phyloP scores from a whole-genome alignment of 2,113 vertebrate genomes.

The Amia ocellicauda region DNA sequence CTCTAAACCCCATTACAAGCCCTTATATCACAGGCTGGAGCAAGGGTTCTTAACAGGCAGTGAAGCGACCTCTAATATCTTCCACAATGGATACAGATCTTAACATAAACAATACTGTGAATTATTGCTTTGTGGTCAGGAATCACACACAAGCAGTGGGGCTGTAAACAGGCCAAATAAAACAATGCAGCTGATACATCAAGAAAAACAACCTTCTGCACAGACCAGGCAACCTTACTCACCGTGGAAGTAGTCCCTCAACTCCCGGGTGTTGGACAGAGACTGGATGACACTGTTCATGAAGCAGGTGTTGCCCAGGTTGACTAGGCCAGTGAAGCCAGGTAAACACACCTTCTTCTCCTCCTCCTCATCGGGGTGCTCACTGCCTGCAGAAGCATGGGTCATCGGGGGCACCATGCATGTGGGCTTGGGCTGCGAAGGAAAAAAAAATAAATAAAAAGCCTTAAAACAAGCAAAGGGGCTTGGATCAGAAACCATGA shows the following conservation, averaged over 20 bases:
- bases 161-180: no score
- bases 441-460: constrained; percentile 6
- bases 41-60: no score
- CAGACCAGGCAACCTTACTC: constrained; percentile 31
- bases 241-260: constrained; percentile 97
- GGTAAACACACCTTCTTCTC: constrained; percentile 94
- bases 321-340: constrained; percentile 92
- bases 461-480: no score
- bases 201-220: no score
- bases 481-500: not conserved
- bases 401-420: constrained; percentile 98
- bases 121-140: no score
- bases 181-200: no score
- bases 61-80: no score
- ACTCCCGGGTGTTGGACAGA: constrained; percentile 93
- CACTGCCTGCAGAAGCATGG: constrained; percentile 74
- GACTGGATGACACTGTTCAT: constrained; percentile 99
- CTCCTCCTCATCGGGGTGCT: constrained; percentile 84
- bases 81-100: no score
- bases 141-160: no score
- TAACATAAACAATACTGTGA: no score
- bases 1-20: no score
- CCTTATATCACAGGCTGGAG: no score
- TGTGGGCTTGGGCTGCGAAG: constrained; percentile 82
- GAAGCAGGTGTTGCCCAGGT: constrained; percentile 97